Percentiles rank a stretch among this genome's conserved stretches.
phyloP scores from a whole-genome alignment of 2,113 vertebrate species.

The Leucopsar rothschildi region DNA sequence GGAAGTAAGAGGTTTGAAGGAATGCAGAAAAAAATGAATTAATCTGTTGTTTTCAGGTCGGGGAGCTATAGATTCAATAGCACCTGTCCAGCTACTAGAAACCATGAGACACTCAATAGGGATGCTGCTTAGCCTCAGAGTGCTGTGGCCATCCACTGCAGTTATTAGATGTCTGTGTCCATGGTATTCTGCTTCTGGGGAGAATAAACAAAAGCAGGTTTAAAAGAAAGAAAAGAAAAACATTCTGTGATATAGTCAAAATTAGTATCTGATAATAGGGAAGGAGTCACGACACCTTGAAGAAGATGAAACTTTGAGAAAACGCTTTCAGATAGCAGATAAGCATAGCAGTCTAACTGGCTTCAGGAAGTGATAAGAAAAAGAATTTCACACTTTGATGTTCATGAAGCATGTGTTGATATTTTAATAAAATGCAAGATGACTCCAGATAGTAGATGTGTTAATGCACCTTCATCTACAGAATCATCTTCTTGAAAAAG shows the following conservation, averaged over 20 bases:
- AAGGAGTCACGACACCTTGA: not conserved
- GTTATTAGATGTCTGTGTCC: not conserved
- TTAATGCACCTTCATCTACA: not conserved
- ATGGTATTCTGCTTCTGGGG: not conserved
- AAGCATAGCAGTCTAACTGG: not conserved
- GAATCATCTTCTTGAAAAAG: not conserved
- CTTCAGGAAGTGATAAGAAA: not conserved
- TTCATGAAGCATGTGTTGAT: not conserved
- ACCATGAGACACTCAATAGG: not conserved
- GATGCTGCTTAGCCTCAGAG: not conserved
- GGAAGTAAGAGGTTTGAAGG: not conserved
- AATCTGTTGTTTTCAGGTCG: not conserved
- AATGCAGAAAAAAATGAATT: not conserved
- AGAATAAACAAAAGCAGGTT: not conserved
- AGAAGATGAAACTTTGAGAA: not conserved
- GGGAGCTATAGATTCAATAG: not conserved
- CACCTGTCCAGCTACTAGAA: not conserved
- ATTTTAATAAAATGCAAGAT: not conserved
- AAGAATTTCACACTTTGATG: not conserved
- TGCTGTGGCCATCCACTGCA: not conserved
- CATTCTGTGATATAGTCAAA: not conserved
- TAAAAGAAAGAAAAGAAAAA: not conserved
- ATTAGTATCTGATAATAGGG: not conserved
- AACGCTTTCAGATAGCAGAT: not conserved
- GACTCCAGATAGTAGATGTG: not conserved